phyloP scores from a whole-genome alignment of 37 sponge, comb jelly and placozoan species.

The Mnemiopsis leidyi region DNA sequence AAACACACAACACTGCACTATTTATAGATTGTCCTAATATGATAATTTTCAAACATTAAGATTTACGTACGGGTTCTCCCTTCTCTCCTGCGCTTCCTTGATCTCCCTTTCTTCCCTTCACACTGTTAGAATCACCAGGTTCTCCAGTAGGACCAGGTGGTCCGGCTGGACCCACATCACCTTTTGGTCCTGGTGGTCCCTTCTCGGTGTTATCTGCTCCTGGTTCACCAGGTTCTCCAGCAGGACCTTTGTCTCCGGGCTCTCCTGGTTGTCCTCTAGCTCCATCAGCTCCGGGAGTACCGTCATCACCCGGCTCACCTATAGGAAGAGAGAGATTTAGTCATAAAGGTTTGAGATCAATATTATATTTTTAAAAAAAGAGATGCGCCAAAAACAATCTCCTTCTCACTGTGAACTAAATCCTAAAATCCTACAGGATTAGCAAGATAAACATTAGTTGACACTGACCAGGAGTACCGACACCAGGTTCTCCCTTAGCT shows the following conservation, averaged over 20 bases:
- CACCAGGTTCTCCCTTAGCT: constrained; percentile 45
- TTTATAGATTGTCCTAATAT: too few species aligned
- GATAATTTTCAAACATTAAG: too few species aligned
- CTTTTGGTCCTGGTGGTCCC: constrained; percentile 5
- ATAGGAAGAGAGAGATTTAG: neutral
- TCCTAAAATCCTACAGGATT: too few species aligned
- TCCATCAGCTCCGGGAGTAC: neutral
- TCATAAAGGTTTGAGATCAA: neutral
- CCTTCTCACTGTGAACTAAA: neutral
- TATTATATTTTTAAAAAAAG: neutral
- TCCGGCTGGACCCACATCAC: constrained; percentile 29
- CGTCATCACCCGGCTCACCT: neutral
- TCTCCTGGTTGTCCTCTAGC: neutral
- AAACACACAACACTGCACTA: too few species aligned
- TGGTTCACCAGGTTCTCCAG: neutral
- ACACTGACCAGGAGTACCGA: neutral
- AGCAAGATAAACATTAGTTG: too few species aligned
- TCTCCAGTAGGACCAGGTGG: neutral
- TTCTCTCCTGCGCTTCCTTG: neutral
- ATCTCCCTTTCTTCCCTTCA: neutral
- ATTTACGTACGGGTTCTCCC: neutral
- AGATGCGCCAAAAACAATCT: neutral
- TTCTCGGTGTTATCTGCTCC: neutral
- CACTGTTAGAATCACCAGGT: too few species aligned
- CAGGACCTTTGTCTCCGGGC: neutral